Evolutionary conservation across 2,113 vertebrate species (phyloP), one percentile per base, ranked within the genome.

Genomic region (Onychorhynchus coronatus): DNA sequence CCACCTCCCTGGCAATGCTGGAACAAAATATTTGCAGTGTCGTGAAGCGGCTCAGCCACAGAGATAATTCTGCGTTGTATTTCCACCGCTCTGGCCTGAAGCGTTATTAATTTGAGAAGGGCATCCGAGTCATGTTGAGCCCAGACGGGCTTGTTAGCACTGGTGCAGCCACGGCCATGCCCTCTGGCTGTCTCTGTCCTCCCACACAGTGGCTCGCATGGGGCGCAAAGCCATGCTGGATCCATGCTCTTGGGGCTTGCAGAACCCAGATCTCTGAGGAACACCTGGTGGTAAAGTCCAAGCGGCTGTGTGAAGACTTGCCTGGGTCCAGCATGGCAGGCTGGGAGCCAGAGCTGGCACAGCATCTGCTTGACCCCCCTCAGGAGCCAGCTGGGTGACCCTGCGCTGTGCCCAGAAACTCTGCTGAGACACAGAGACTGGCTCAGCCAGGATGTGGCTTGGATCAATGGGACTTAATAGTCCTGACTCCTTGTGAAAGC

Each of bases 321-420:
- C 28, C 35, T 46, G 58, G 14, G 24, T 75, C 37, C 24, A 19
- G 46, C 52, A 8, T 1, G 1, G 31, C 83, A 75, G 58, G 30
- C 37, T 2, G 1, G 50, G n/a, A 79, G 62, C 47, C 83, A 67
- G 75, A 85, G 41, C 18, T 81, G 78, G 74, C 55, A 24, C 30
- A 65, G 30, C 42, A 33, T 59, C 39, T 83, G 62, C 16, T 35
- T 11, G 35, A 25, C 7, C 0, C 17, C 22, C 21, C 53, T 72
- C 2, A 5, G 59, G 39, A 89, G 81, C 47, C 72, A 89, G 17
- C 58, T 58, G 67, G 15, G 56, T 83, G 72, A 27, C n/a, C 75
- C 46, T 47, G 75, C 0, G 0, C 62, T 0, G 0, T 71, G 56
- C 76, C 35, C 44, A 25, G 47, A 30, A 52, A 53, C 23, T 35